phyloP scores from a whole-genome alignment of 1,140 invertebrate species.

The Limonius californicus region DNA sequence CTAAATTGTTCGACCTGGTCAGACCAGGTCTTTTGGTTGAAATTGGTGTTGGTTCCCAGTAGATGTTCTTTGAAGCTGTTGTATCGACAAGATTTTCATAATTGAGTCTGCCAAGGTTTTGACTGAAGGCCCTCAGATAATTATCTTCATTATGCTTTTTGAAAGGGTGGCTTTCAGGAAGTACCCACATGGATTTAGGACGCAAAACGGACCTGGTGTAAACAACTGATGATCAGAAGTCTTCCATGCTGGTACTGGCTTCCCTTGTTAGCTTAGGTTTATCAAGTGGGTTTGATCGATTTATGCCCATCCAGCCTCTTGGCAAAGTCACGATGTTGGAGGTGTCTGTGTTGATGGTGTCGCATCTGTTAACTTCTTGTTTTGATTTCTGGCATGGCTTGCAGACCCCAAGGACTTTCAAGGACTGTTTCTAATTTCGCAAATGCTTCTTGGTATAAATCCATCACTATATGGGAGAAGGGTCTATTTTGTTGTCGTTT shows the following conservation, averaged over 20 bases:
- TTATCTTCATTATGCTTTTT: neutral
- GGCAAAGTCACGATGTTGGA: constrained; percentile 25
- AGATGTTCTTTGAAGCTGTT: neutral
- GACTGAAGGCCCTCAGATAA: neutral
- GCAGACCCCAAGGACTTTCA: constrained; percentile 42
- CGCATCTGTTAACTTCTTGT: neutral
- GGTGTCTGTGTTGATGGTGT: neutral
- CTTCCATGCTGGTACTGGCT: constrained; percentile 49
- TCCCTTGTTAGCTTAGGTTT: constrained; percentile 43
- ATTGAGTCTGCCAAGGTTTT: neutral
- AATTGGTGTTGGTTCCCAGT: neutral
- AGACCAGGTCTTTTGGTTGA: neutral
- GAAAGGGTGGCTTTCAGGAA: constrained; percentile 5
- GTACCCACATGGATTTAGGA: constrained; percentile 46
- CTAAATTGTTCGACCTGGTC: neutral
- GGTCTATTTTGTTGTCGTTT: constrained; percentile 52
- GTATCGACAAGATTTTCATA: neutral
- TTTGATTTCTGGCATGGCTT: constrained; percentile 42
- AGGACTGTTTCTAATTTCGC: constrained; percentile 36
- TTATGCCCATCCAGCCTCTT: constrained; percentile 35
- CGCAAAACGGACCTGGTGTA: constrained; percentile 46
- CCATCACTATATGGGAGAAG: constrained; percentile 60
- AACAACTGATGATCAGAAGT: constrained; percentile 46
- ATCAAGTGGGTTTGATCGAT: constrained; percentile 6
- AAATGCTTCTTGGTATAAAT: constrained; percentile 56